phyloP scores from a whole-genome alignment of 2,888 invertebrate species.

The Molorchus minor region DNA sequence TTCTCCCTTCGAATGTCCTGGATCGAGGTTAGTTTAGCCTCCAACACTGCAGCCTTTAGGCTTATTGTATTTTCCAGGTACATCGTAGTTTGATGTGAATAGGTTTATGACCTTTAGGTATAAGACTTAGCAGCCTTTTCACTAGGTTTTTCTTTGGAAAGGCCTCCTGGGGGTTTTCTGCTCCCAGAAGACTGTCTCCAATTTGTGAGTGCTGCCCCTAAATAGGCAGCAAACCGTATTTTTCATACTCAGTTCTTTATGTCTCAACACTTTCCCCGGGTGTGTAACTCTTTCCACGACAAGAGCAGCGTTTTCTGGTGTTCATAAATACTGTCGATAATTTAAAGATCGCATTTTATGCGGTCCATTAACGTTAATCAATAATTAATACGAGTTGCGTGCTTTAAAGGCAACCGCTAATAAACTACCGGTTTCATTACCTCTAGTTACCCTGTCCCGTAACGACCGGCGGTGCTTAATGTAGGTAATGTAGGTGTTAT shows the following conservation, averaged over 20 bases:
- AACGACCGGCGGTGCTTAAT: conserved; percentile 31
- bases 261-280: background rate
- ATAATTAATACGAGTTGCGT: conserved; percentile 53
- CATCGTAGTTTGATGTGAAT: no score
- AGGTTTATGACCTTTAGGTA: no score
- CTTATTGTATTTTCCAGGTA: no score
- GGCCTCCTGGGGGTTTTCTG: no score
- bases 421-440: conserved; percentile 49
- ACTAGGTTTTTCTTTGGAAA: no score
- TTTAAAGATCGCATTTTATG: conserved; percentile 47
- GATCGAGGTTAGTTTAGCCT: no score
- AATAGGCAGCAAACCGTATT: background rate
- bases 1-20: no score
- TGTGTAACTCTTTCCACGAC: conserved; percentile 3
- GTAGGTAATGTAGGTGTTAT: conserved; percentile 48
- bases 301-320: conserved; percentile 39
- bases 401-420: conserved; percentile 45
- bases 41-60: no score
- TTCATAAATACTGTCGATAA: conserved; percentile 47
- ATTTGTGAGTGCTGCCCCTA: no score
- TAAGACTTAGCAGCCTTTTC: no score
- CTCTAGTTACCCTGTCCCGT: conserved; percentile 28
- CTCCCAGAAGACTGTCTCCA: no score
- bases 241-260: background rate
- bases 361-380: conserved; percentile 52